phyloP scores from a whole-genome alignment of 1,140 invertebrate genomes.

The Scaptomyza graminum region DNA sequence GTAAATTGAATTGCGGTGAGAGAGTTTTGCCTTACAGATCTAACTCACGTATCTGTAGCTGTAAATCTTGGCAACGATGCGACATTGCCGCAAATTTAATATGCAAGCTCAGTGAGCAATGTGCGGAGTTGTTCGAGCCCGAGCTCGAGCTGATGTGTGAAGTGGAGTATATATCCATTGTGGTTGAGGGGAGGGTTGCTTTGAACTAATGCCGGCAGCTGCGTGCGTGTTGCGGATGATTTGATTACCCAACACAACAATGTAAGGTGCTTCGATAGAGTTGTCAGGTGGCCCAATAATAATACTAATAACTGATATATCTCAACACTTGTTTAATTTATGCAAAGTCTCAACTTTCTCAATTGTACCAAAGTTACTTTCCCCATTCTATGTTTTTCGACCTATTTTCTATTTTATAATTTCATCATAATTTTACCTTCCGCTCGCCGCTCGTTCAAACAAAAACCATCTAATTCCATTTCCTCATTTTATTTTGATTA shows the following conservation, averaged over 20 bases:
- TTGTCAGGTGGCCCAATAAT: background rate
- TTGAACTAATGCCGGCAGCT: constrained; percentile 29
- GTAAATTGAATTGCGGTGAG: constrained; percentile 31
- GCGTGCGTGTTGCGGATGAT: background rate
- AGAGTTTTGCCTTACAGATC: constrained; percentile 10
- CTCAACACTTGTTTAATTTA: too few relatives aligned
- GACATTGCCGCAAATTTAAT: constrained; percentile 22
- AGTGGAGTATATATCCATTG: constrained; percentile 14
- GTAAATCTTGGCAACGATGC: constrained; percentile 1
- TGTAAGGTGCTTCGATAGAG: background rate
- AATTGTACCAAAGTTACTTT: background rate
- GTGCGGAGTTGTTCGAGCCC: too few relatives aligned
- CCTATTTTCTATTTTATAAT: background rate
- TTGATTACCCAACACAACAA: constrained; percentile 13
- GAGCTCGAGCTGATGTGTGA: constrained; percentile 14
- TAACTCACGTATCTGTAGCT: background rate
- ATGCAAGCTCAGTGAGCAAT: constrained; percentile 33
- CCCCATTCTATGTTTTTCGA: background rate
- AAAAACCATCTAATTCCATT: constrained; percentile 19
- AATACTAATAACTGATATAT: background rate
- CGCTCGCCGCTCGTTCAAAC: too few relatives aligned
- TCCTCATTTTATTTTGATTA: constrained; percentile 17
- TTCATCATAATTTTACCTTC: background rate
- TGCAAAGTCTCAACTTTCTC: background rate
- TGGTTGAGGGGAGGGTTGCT: constrained; percentile 7